A percentile compares a stretch with the other conserved stretches of the same genome.
Conservation (phyloP, 2,888 invertebrate genomes). For the Orthonevra nobilis region DNA sequence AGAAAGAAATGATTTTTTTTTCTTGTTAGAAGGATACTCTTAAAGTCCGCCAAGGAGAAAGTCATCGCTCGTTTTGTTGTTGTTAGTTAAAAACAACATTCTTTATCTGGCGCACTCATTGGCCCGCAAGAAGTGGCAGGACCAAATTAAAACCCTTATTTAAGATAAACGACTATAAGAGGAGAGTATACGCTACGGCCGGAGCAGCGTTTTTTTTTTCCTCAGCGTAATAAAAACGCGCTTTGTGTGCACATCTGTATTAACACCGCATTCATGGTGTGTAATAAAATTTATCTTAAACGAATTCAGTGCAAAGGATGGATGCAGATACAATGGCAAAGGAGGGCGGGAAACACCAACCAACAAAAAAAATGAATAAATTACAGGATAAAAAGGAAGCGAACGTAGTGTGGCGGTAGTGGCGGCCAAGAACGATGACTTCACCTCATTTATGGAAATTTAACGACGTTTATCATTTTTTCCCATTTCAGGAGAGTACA, state of each 20-base stretch:
- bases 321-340: conserved; percentile 46
- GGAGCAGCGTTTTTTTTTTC: not conserved
- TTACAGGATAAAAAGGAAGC: conserved; percentile 51
- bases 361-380: conserved; percentile 38
- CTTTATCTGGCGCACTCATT: conserved; percentile 43
- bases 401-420: too few relatives aligned
- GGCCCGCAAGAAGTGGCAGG: conserved; percentile 30
- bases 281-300: conserved; percentile 68
- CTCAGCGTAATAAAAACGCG: conserved; percentile 39
- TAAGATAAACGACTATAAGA: conserved; percentile 17
- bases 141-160: conserved; percentile 42
- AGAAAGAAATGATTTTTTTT: conserved; percentile 32
- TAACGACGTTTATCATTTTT: conserved; percentile 68
- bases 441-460: conserved; percentile 67
- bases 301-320: conserved; percentile 65
- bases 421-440: conserved; percentile 41
- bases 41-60: conserved; percentile 27
- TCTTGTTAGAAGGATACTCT: conserved; percentile 43
- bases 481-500: conserved; percentile 30
- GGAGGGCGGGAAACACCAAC: not conserved
- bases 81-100: conserved; percentile 47
- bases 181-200: conserved; percentile 5
- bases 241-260: conserved; percentile 66
- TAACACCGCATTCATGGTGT: conserved; percentile 64
- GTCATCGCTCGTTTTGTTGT: not conserved